Conservation (phyloP, 2,797 vertebrate species). For the Onychomys torridus region DNA sequence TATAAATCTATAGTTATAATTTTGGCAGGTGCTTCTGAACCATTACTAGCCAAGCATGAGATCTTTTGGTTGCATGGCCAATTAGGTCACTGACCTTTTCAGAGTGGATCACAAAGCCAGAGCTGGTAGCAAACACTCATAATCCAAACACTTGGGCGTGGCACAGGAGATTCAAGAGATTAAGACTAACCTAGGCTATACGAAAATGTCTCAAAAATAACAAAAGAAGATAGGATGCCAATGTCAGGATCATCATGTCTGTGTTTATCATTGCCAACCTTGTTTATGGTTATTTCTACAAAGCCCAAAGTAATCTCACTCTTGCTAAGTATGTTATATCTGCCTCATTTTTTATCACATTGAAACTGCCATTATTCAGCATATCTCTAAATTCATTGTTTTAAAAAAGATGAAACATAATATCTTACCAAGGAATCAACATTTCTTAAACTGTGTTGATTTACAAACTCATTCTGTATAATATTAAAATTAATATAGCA, state of each 20-base stretch:
- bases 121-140: neutral
- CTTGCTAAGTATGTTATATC: neutral
- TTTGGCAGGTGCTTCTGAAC: conserved; percentile 29
- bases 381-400: neutral
- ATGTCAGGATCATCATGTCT: neutral
- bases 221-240: neutral
- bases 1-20: neutral
- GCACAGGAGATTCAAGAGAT: neutral
- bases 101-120: neutral
- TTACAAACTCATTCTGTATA: neutral
- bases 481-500: neutral
- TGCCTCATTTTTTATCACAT: neutral
- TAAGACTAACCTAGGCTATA: neutral
- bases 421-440: neutral
- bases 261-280: neutral
- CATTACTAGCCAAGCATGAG: neutral
- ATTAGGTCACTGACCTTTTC: neutral
- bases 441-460: conserved; percentile 6
- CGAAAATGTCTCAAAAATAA: neutral
- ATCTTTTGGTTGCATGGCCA: neutral
- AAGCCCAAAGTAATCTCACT: neutral
- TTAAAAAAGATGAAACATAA: neutral
- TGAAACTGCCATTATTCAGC: neutral
- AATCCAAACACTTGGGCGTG: neutral
- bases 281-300: neutral